Percentiles rank a stretch among this genome's conserved stretches.
Evolutionary conservation across 2,113 vertebrate genomes (phyloP).

Genomic region (Cercocebus atys): DNA sequence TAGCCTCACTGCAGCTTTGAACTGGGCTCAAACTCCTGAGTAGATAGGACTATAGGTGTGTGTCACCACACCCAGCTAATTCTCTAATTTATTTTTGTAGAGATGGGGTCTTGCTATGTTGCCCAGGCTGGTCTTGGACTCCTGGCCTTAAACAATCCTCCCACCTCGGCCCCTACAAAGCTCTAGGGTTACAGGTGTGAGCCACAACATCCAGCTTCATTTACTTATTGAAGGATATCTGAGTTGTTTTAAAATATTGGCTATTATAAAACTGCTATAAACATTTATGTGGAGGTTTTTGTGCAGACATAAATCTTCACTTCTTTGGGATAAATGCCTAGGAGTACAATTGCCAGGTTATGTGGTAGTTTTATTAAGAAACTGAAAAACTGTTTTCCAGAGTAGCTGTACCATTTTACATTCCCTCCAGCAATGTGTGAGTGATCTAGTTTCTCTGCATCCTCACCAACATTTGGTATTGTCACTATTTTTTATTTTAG

Average conservation of each 20-base stretch:
- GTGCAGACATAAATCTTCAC: not conserved
- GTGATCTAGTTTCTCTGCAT: not conserved
- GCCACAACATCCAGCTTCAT: not conserved
- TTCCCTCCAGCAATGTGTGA: not conserved
- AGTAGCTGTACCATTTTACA: not conserved
- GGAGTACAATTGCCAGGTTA: not conserved
- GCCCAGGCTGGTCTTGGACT: not conserved
- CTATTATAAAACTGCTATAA: not conserved
- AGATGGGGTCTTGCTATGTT: no score
- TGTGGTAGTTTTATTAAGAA: not conserved
- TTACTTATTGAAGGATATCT: conserved; percentile 9
- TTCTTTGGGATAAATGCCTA: not conserved
- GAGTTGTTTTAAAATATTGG: not conserved
- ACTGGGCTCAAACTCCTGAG: no score
- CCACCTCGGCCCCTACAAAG: not conserved
- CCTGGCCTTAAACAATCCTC: not conserved
- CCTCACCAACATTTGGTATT: not conserved
- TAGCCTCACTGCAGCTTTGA: no score
- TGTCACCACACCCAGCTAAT: no score
- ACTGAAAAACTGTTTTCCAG: not conserved
- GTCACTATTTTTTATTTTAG: not conserved
- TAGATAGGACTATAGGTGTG: no score
- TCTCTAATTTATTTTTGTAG: no score
- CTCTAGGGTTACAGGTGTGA: not conserved
- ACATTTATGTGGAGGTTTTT: not conserved